Evolutionary conservation across 2,797 vertebrate genomes (phyloP), one percentile per base, ranked within the genome.

Genomic region (Gouania willdenowi): DNA sequence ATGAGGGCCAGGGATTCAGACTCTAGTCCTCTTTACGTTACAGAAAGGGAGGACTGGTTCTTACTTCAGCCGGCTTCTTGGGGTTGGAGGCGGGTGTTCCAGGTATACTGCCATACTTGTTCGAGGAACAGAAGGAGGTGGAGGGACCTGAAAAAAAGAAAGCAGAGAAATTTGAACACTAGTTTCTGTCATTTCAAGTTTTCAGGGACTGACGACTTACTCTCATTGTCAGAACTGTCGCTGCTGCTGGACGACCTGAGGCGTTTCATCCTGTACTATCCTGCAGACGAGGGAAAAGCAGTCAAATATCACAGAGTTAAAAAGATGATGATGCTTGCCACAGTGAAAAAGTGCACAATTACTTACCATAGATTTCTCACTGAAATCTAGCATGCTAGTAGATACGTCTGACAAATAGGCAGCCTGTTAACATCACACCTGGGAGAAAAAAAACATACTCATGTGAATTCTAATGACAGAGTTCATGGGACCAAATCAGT

Each of bases 181-280:
- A n/a, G 3, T 21, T 4, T 20, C 0, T 5, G 1, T 21, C n/a
- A n/a, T n/a, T n/a, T n/a, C n/a, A n/a, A n/a, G n/a, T n/a, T n/a
- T n/a, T n/a, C n/a, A n/a, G 10, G 17, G 16, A 9, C 1, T 20
- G 28, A 5, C 0, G 34, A 92, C 95, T 95, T 74, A 98, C 97
- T 95, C 66, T 97, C 95, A 88, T 94, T 93, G 88, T 99, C 97
- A 78, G 95, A 98, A 87, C 92, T 97, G 88, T 98, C 94, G 86
- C 94, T 98, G 88, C 92, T 98, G 88, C 93, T 98, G 66, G 91
- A 88, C 81, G 84, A 89, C 88, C 89, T 92, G 84, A 90, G 89
- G 62, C 95, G 93, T 91, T 99, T 98, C 95, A 99, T 99, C 91
- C 88, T 98, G 92, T 88, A 77, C 87, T 90, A 92, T 93, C 92